Evolutionary conservation across 53 echinoderm and acorn worm genomes (phyloP).

Genomic region (Luidia sarsii): DNA sequence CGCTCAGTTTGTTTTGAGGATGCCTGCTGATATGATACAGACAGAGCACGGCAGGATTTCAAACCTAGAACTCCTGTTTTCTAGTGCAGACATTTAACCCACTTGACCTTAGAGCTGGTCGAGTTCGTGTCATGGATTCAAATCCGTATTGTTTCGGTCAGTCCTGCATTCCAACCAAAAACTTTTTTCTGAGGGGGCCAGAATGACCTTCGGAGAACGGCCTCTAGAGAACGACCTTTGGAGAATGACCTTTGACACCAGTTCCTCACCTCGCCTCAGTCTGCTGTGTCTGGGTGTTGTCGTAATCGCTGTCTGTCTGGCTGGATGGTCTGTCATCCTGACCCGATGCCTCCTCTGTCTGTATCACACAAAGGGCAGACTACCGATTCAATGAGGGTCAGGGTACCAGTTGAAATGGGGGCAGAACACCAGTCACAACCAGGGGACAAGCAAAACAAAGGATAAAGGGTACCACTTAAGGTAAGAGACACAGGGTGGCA

Average conservation of each 20-base stretch:
- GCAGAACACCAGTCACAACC: too few relatives aligned
- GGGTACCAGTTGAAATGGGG: not conserved
- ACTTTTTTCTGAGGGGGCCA: not conserved
- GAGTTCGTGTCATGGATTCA: too few relatives aligned
- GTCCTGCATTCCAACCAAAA: not conserved
- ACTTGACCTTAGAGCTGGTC: too few relatives aligned
- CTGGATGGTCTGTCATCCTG: conserved; percentile 76
- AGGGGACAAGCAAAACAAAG: too few relatives aligned
- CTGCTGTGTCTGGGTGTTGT: conserved; percentile 66
- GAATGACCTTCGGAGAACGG: not conserved
- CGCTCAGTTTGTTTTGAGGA: too few relatives aligned
- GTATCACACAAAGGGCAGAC: conserved; percentile 1
- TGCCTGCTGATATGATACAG: too few relatives aligned
- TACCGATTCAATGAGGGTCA: not conserved
- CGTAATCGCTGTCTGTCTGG: conserved; percentile 91
- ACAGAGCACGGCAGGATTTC: too few relatives aligned
- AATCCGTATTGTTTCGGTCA: too few relatives aligned
- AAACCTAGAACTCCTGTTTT: too few relatives aligned
- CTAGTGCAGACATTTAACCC: too few relatives aligned
- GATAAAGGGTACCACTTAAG: too few relatives aligned
- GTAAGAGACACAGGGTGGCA: too few relatives aligned
- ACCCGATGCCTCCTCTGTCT: conserved; percentile 53
- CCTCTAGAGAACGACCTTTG: not conserved
- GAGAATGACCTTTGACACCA: conserved; percentile 1
- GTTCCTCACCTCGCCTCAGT: conserved; percentile 56